Evolutionary conservation across 2,797 vertebrate species (phyloP), one percentile per base, ranked within the genome.

Genomic region (Schizopygopsis malacanthus): DNA sequence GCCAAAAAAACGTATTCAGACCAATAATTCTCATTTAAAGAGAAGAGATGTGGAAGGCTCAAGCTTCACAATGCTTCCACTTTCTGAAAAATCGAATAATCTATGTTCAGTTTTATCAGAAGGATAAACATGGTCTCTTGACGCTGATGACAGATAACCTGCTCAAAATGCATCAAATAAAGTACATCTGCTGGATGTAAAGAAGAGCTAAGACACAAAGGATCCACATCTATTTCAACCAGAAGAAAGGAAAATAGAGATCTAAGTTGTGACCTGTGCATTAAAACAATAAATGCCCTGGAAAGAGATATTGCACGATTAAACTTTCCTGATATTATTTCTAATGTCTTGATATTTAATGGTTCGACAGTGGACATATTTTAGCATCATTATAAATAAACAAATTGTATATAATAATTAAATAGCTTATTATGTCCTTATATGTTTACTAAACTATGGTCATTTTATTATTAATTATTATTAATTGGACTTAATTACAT

Each of bases 141-240:
- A 76, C 22, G 37, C 25, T 67, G 45, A 77, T 77, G 45, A 83
- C 72, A 83, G 82, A 76, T 77, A n/a, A 69, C 59, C 63, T 61
- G 76, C 39, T 77, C 41, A 76, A 37, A 73, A 45, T 50, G 59
- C 85, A 72, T 70, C 65, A 79, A 71, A 39, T 37, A 87, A 71
- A n/a, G 71, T 65, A 47, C 50, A 50, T 59, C n/a, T 82, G 39
- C 52, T 13, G 69, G 25, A 82, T 25, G n/a, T 82, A 39, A 16
- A 65, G 16, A 82, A 12, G 43, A 39, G 59, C 39, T 18, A 25
- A 50, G 28, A 76, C 43, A 50, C 28, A 65, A 75, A 75, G 11
- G 1, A 41, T 63, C 4, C 43, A 37, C 13, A 37, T 54, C 47
- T 41, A 37, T 67, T 77, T 39, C 16, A 41, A 18, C 10, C 65